These are phyloP conservation scores for Pelodiscus sinensis DNA, from an alignment of 2,113 vertebrate genomes.

Conservation along the genomic window DNA sequence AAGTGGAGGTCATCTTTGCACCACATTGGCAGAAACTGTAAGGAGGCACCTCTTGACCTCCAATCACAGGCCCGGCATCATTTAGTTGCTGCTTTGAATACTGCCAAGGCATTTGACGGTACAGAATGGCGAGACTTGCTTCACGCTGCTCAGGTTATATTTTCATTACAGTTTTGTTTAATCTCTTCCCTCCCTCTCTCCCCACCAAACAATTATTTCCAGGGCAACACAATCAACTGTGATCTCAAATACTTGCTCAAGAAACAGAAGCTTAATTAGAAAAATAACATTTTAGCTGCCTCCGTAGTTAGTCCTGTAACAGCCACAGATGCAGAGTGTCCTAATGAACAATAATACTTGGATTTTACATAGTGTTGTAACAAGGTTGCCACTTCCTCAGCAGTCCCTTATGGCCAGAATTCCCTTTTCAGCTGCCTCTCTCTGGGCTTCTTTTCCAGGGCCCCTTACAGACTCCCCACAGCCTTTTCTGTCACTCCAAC, in stretches of 20 bases:
- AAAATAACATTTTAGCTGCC: background rate
- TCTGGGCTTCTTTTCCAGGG: background rate
- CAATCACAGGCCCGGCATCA: background rate
- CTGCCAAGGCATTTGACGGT: background rate
- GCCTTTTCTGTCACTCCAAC: background rate
- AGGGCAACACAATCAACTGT: background rate
- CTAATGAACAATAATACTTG: background rate
- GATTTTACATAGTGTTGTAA: background rate
- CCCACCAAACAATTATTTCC: background rate
- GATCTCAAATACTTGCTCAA: background rate
- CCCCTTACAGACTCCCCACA: background rate
- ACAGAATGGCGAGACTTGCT: background rate
- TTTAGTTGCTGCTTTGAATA: background rate
- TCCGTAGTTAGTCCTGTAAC: background rate
- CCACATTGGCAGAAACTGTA: background rate
- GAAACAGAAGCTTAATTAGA: background rate
- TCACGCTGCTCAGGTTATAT: background rate
- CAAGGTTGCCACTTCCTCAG: background rate
- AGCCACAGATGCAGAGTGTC: background rate
- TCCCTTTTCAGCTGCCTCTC: background rate
- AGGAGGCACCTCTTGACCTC: background rate
- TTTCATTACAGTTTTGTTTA: background rate
- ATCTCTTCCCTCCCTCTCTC: background rate
- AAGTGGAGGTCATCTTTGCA: background rate
- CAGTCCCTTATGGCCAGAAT: background rate